phyloP scores from a whole-genome alignment of 2,888 invertebrate species.

The Zaprionus bogoriensis region DNA sequence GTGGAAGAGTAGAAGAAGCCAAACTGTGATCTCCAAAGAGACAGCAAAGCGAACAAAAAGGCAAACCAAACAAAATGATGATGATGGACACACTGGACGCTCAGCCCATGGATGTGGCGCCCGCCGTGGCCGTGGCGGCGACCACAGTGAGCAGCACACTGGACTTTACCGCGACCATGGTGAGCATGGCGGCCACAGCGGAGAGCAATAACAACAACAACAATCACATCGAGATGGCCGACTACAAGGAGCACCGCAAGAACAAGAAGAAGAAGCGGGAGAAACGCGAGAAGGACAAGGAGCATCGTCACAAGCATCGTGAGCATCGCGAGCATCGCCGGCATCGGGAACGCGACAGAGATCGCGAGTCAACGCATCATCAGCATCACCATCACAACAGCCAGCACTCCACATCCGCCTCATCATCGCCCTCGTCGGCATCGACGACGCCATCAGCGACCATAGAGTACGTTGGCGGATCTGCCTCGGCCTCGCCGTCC shows the following conservation, averaged over 20 bases:
- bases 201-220: conserved; percentile 79
- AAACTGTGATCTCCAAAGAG: conserved; percentile 40
- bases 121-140: conserved; percentile 63
- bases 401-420: conserved; percentile 77
- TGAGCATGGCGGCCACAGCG: conserved; percentile 75
- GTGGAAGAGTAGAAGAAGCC: not conserved
- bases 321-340: conserved; percentile 67
- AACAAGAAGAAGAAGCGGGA: conserved; percentile 83
- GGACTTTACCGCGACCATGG: conserved; percentile 68
- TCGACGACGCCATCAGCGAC: conserved; percentile 74
- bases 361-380: conserved; percentile 49
- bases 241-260: conserved; percentile 81
- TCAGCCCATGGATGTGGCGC: conserved; percentile 68
- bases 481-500: conserved; percentile 73
- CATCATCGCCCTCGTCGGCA: conserved; percentile 78
- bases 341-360: conserved; percentile 60
- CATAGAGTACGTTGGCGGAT: conserved; percentile 70
- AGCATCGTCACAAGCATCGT: conserved; percentile 74
- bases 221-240: conserved; percentile 79
- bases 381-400: conserved; percentile 60
- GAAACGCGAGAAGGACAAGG: conserved; percentile 81
- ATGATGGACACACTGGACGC: conserved; percentile 80
- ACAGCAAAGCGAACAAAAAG: conserved; percentile 1
- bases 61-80: conserved; percentile 68
- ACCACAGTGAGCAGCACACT: conserved; percentile 63